Evolutionary conservation across 1,140 invertebrate genomes (phyloP).

Genomic region (Apolygus lucorum): DNA sequence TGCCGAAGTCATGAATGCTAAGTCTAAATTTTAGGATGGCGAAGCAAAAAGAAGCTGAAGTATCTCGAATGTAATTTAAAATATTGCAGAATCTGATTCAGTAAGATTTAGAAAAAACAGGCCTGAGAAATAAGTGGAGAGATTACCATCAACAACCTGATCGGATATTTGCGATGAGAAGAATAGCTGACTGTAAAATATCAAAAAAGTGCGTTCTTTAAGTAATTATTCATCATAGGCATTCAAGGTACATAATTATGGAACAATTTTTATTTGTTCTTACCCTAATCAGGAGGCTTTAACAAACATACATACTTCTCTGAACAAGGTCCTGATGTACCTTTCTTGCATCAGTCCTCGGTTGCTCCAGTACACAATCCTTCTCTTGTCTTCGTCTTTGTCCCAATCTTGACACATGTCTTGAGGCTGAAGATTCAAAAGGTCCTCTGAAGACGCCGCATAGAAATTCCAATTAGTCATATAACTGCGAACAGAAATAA

Average conservation of each 20-base stretch:
- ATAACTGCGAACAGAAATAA: too few relatives aligned
- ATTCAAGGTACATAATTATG: neutral
- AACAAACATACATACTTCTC: neutral
- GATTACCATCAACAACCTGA: neutral
- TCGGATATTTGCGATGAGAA: neutral
- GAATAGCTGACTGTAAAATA: neutral
- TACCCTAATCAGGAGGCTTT: neutral
- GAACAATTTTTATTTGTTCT: neutral
- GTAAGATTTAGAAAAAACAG: too few relatives aligned
- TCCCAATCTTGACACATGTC: constrained; percentile 3
- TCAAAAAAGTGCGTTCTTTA: neutral
- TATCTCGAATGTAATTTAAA: too few relatives aligned
- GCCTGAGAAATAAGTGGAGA: neutral
- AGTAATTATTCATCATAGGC: neutral
- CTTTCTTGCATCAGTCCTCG: neutral
- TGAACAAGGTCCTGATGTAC: neutral
- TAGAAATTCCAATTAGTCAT: neutral
- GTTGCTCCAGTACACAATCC: neutral
- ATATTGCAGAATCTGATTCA: too few relatives aligned
- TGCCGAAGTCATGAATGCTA: too few relatives aligned
- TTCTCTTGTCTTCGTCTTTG: neutral
- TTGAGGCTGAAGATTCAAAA: neutral
- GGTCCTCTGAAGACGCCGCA: neutral
- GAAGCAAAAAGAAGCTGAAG: too few relatives aligned
- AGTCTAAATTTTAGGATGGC: too few relatives aligned